Conservation (phyloP, 2,888 invertebrate species). For the Mythimna lalbum region DNA sequence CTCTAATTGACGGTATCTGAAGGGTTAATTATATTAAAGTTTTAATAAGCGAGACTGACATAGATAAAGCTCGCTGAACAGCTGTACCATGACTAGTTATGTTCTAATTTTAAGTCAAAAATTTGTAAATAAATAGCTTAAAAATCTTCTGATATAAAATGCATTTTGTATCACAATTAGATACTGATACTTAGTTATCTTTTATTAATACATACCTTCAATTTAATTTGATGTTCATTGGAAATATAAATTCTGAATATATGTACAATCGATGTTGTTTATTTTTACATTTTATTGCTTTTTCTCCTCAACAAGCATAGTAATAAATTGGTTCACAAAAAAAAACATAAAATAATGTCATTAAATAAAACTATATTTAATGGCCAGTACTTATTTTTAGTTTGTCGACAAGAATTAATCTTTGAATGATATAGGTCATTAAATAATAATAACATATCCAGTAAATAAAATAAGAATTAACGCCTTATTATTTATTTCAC, state of each 20-base stretch:
- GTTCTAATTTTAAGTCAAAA: too few relatives aligned
- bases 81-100: too few relatives aligned
- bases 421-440: too few relatives aligned
- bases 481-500: not conserved
- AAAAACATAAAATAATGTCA: constrained; percentile 23
- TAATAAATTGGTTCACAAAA: constrained; percentile 1
- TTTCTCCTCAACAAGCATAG: constrained; percentile 20
- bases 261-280: constrained; percentile 5
- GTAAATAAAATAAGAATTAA: not conserved
- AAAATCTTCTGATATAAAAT: too few relatives aligned
- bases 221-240: constrained; percentile 25
- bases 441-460: not conserved
- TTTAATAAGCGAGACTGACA: too few relatives aligned
- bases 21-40: too few relatives aligned
- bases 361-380: not conserved
- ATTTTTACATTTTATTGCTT: constrained; percentile 56
- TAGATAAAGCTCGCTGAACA: too few relatives aligned
- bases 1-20: too few relatives aligned
- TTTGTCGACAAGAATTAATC: not conserved
- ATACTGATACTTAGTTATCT: not conserved
- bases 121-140: too few relatives aligned
- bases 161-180: not conserved
- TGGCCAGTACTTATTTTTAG: constrained; percentile 37
- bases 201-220: constrained; percentile 24
- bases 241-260: constrained; percentile 31